Conservation (phyloP, 1,140 invertebrate genomes). For the Drepana arcuata region DNA sequence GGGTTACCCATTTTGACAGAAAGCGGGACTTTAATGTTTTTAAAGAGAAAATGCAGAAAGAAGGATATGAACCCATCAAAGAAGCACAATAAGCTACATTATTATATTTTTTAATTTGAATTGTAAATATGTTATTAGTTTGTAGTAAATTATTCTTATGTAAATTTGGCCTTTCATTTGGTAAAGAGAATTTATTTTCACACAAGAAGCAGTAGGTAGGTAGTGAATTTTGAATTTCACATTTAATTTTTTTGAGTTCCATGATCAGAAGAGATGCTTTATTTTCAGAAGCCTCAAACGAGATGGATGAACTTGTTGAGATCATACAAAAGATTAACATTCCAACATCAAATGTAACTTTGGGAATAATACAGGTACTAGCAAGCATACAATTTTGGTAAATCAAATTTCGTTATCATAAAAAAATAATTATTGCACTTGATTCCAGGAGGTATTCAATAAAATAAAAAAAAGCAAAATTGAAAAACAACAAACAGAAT, state of each 20-base stretch:
- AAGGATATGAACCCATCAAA: conserved; percentile 84
- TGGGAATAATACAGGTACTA: conserved; percentile 30
- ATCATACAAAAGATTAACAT: conserved; percentile 18
- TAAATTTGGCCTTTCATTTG: conserved; percentile 41
- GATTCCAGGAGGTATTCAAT: conserved; percentile 35
- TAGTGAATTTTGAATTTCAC: too few relatives aligned
- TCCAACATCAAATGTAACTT: conserved; percentile 17
- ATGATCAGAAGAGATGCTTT: conserved; percentile 8
- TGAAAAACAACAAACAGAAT: conserved; percentile 8
- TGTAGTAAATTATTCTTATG: conserved; percentile 50
- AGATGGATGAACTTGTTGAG: conserved; percentile 18
- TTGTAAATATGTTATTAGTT: conserved; percentile 62
- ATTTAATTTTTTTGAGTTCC: conserved; percentile 5
- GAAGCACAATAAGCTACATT: conserved; percentile 27
- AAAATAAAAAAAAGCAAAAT: conserved; percentile 18
- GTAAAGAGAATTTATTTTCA: too few relatives aligned
- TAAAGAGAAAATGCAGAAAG: conserved; percentile 88
- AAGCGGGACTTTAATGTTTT: conserved; percentile 90
- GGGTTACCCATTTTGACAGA: conserved; percentile 96
- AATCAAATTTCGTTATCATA: too few relatives aligned
- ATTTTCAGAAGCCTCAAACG: conserved; percentile 5
- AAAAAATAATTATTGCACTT: conserved; percentile 1
- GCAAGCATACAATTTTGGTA: neutral
- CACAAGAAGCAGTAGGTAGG: too few relatives aligned
- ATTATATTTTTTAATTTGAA: conserved; percentile 22